Conservation (phyloP, 2,888 invertebrate genomes). For the Sarcophaga variegata region DNA sequence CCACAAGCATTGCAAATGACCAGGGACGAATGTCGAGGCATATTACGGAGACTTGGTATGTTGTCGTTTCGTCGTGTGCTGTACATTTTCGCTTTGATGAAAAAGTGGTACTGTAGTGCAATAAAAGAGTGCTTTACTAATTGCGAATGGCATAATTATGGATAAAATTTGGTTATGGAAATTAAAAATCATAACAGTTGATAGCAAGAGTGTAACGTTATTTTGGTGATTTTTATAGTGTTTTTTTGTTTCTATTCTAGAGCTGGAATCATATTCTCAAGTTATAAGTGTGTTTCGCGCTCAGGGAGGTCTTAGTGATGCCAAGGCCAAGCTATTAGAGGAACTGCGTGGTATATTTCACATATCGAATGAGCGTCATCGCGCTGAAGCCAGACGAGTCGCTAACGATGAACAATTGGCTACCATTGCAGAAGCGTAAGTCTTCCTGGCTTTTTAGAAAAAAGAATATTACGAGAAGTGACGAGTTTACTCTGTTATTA, state of each 20-base stretch:
- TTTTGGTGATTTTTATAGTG: not conserved
- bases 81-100: slow-evolving; percentile 54
- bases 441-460: slow-evolving; percentile 20
- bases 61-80: slow-evolving; percentile 69
- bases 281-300: slow-evolving; percentile 95
- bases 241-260: slow-evolving; percentile 82
- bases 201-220: not conserved
- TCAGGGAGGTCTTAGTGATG: slow-evolving; percentile 92
- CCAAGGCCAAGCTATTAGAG: slow-evolving; percentile 91
- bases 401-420: slow-evolving; percentile 95
- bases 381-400: slow-evolving; percentile 94
- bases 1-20: slow-evolving; percentile 86
- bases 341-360: slow-evolving; percentile 91
- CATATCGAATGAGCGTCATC: slow-evolving; percentile 94
- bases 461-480: not conserved
- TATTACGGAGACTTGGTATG: slow-evolving; percentile 92
- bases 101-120: slow-evolving; percentile 65
- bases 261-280: slow-evolving; percentile 95
- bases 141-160: slow-evolving; percentile 46
- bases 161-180: slow-evolving; percentile 57
- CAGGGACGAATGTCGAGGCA: slow-evolving; percentile 93
- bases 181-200: slow-evolving; percentile 15
- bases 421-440: slow-evolving; percentile 95
- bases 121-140: slow-evolving; percentile 49
- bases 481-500: not conserved